Evolutionary conservation across 2,888 invertebrate species (phyloP), one percentile per base, ranked within the genome.

Genomic region (Melipona beecheii): DNA sequence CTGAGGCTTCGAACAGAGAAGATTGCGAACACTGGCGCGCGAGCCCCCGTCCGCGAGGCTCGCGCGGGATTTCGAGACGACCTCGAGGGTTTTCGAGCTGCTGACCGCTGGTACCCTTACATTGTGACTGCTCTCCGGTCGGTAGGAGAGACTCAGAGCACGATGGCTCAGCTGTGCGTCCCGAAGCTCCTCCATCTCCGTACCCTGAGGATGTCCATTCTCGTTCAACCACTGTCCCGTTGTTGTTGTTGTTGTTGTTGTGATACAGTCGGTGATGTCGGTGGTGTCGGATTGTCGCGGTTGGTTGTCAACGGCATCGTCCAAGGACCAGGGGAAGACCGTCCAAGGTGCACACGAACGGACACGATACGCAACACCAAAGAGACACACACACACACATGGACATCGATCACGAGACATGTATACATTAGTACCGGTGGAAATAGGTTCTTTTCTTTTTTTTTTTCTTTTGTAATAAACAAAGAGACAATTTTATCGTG

Each of bases 161-260:
- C 75, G 90, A 73, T 74, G 89, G 77, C 68, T 73, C 64, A 78
- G 87, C 68, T 81, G 78, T 36, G 69, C 83, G 36, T 68, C 72
- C 58, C 78, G 70, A 13, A 86, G 73, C 9, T 86, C 82, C 78
- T 78, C 86, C 83, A 81, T 76, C 56, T 36, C 78, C 43, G 76
- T 69, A 80, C 83, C 86, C 97, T 95, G 96, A 96, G 88, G 75
- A 81, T 58, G 96, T 89, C 97, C 96, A 95, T 97, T 96, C 95
- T 97, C 97, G 94, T 97, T 97, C 96, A 97, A 95, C 97, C 97
- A 97, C 96, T 96, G 91, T 75, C 74, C 75, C 75, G 81, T 77
- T 66, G 71, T 94, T 49, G 13, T 65, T 31, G 27, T 27, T 56
- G 31, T 65, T n/a, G n/a, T n/a, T 50, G 74, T 52, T 50, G 66